A percentile compares a stretch with the other conserved stretches of the same genome.
These are phyloP conservation scores for Hydroisotoma schaefferi DNA, from an alignment of 2,888 invertebrate genomes.

Conservation along the genomic window DNA sequence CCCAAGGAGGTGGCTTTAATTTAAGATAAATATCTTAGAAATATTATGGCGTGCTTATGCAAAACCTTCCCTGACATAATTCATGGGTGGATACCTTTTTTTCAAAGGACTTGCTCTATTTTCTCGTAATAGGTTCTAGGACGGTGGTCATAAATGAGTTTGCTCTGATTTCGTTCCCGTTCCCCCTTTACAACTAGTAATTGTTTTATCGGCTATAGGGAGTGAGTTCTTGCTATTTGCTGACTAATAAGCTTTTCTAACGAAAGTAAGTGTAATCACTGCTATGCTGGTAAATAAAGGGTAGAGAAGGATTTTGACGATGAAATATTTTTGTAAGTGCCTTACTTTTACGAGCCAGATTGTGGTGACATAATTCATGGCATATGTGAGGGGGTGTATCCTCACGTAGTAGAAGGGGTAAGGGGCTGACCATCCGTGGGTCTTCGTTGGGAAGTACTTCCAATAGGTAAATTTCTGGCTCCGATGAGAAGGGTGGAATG, in stretches of 20 bases:
- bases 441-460: slow-evolving; percentile 50
- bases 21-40: neutral
- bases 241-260: too few species aligned
- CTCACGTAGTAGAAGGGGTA: slow-evolving; percentile 46
- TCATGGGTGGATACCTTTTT: neutral
- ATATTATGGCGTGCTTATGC: slow-evolving; percentile 1
- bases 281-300: too few species aligned
- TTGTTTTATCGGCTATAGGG: neutral
- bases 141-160: neutral
- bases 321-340: too few species aligned
- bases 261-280: too few species aligned
- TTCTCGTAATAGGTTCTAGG: neutral
- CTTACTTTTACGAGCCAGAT: slow-evolving; percentile 48
- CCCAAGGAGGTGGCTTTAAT: slow-evolving; percentile 9
- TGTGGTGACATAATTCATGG: slow-evolving; percentile 49
- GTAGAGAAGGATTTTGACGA: neutral
- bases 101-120: neutral
- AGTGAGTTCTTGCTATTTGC: too few species aligned
- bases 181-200: neutral
- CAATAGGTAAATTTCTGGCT: slow-evolving; percentile 51
- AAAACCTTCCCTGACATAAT: neutral
- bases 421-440: slow-evolving; percentile 46
- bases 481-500: slow-evolving; percentile 53
- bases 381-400: slow-evolving; percentile 49
- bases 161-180: neutral